Base-by-base conservation (phyloP, 2,113 vertebrate species). In the cattle (Bos taurus) region DNA sequence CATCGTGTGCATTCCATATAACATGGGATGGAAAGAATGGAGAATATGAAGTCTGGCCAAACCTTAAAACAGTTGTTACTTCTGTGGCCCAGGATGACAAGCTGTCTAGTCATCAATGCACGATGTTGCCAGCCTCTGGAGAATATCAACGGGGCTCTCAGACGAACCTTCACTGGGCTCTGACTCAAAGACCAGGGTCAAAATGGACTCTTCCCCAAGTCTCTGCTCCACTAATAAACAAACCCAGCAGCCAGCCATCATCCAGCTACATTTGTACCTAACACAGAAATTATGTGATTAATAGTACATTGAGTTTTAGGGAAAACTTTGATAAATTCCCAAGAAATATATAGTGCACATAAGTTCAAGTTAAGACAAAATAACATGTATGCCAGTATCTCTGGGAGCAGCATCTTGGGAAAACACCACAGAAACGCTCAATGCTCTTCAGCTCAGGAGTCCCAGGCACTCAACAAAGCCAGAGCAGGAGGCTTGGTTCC, bases 71-170 rank as follows among this genome's bases (percentile, higher is more conserved):
- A 93, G 90, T 80, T 96, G 97, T 93, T 97, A 60, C 97, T 98
- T 98, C 97, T 96, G 97, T 36, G 91, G 94, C 97, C 95, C 36
- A 85, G 2, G 81, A 98, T 98, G 98, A 98, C 98, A 98, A 97
- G 98, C 97, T 74, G 94, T 98, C 96, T 96, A 97, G 98, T 98
- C 98, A 97, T 93, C 95, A 71, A 88, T 56, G 50, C 56, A n/a
- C 6, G 71, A 90, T 46, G 64, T 40, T 85, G 97, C 88, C 96
- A 97, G 97, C 64, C 96, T 81, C 96, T 93, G 87, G 92, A 93
- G 92, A 93, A 96, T 52, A 88, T 59, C 84, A 59, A 33, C 71
- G 8, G 67, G 67, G 95, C 62, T 81, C 91, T 67, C 46, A 7
- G 93, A 96, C 91, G 98, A 97, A 87, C 90, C 30, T 17, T 91